Percentiles rank a stretch among this genome's conserved stretches.
Evolutionary conservation across 2,113 vertebrate genomes (phyloP).

Genomic region (Antigone vipio): DNA sequence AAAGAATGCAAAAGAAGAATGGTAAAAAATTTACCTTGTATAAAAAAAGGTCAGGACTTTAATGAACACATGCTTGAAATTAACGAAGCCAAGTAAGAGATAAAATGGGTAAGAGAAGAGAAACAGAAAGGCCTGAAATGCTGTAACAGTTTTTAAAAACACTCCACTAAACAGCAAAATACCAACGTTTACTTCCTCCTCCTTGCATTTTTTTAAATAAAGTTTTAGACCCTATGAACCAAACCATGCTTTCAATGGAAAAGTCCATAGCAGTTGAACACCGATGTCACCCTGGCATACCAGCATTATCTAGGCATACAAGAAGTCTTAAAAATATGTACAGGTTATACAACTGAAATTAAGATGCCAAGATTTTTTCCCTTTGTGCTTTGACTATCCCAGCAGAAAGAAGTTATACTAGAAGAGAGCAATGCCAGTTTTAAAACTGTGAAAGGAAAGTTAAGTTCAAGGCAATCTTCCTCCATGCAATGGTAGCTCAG

Average conservation of each 20-base stretch:
- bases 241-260: not conserved
- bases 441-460: not conserved
- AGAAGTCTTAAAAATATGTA: not conserved
- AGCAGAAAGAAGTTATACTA: not conserved
- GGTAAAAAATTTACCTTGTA: not conserved
- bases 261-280: not conserved
- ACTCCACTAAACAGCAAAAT: not conserved
- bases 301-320: not conserved
- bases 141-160: not conserved
- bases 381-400: not conserved
- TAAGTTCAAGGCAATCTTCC: not conserved
- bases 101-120: not conserved
- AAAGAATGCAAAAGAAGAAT: not conserved
- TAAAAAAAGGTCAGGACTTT: not conserved
- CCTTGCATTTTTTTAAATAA: not conserved
- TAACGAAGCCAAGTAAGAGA: not conserved
- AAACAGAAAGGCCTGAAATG: not conserved
- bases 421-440: not conserved
- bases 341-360: not conserved
- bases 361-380: not conserved
- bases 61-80: not conserved
- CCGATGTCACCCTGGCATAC: fast-evolving
- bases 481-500: not conserved
- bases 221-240: not conserved
- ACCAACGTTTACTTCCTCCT: not conserved